A percentile compares a stretch with the other conserved stretches of the same genome.
Conservation (phyloP, 92 coral and sea anemone genomes). For the Porites rus region DNA sequence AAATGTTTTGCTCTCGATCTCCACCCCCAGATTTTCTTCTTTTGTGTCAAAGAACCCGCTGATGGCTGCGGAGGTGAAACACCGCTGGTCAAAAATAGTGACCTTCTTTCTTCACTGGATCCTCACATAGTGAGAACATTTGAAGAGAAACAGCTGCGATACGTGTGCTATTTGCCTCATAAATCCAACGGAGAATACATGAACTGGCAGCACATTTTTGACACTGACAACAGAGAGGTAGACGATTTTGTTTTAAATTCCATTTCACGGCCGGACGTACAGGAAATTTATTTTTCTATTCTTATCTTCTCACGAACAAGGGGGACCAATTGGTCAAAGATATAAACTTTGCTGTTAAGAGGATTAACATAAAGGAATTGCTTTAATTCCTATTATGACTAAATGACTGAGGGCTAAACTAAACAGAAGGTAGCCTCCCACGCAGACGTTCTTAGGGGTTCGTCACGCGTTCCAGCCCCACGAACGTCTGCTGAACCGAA, state of each 20-base stretch:
- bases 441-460: no score
- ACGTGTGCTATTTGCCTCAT: constrained; percentile 50
- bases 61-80: constrained; percentile 74
- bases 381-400: background rate
- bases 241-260: background rate
- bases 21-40: constrained; percentile 47
- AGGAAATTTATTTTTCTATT: background rate
- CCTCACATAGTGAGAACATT: constrained; percentile 43
- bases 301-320: background rate
- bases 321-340: background rate
- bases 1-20: no score
- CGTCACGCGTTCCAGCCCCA: no score
- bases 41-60: constrained; percentile 40
- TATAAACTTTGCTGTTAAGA: background rate
- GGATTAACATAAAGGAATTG: no score
- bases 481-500: no score
- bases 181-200: constrained; percentile 26
- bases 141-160: constrained; percentile 51
- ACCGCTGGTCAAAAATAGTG: constrained; percentile 58
- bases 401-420: constrained; percentile 12
- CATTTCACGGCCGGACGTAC: background rate
- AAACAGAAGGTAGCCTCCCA: background rate
- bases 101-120: constrained; percentile 52
- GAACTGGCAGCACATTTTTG: constrained; percentile 33
- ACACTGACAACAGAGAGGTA: constrained; percentile 4